These are phyloP conservation scores for Cricetomys ansorgei DNA, from an alignment of 2,113 vertebrate genomes.

Conservation along the genomic window DNA sequence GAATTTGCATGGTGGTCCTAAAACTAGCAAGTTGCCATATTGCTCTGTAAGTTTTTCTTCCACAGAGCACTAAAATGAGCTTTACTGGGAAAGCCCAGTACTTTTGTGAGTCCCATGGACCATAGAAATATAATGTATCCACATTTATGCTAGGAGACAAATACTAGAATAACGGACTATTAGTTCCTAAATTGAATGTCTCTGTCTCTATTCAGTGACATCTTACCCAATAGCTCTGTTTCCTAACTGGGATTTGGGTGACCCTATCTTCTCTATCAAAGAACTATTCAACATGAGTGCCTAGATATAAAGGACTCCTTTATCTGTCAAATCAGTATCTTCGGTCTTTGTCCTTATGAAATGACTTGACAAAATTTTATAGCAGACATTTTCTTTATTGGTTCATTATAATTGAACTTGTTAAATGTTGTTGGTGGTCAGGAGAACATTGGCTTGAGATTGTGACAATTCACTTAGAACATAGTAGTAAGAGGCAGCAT, in stretches of 20 bases:
- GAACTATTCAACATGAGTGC: not conserved
- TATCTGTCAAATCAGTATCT: not conserved
- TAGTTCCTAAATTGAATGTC: not conserved
- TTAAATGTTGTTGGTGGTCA: not conserved
- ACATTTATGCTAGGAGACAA: not conserved
- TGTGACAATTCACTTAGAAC: not conserved
- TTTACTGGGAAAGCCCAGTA: slow-evolving; percentile 4
- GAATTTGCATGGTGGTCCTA: slow-evolving; percentile 28
- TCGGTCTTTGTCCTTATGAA: slow-evolving; percentile 23
- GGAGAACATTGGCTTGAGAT: not conserved
- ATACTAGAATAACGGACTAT: not conserved
- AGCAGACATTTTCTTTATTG: not conserved
- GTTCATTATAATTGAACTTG: not conserved
- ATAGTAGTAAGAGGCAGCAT: not conserved
- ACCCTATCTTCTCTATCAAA: not conserved
- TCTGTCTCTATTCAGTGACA: not conserved
- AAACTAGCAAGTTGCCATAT: slow-evolving; percentile 23
- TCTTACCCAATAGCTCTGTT: slow-evolving; percentile 12
- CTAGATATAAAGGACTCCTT: not conserved
- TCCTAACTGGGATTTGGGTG: not conserved
- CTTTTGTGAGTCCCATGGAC: not conserved
- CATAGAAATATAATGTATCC: not conserved
- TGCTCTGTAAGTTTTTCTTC: not conserved
- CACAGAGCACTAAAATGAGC: slow-evolving; percentile 14
- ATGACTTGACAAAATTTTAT: not conserved